Base-by-base conservation (phyloP, 1,140 invertebrate genomes). In the Venustaconcha ellipsiformis region DNA sequence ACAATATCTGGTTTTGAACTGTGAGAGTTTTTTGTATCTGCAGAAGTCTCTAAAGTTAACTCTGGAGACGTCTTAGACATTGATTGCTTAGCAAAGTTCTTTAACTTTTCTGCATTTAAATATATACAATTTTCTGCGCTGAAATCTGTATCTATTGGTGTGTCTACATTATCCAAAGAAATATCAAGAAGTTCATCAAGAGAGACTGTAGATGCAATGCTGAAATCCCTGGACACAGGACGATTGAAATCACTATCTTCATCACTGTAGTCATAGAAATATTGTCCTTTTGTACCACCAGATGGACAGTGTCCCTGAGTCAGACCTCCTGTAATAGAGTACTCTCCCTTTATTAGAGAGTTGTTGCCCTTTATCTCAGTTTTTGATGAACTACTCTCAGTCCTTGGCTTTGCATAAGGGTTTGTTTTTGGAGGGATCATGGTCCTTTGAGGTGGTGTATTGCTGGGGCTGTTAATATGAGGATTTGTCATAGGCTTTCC, bases 191-290 rank as follows among this genome's bases (percentile, higher is more conserved):
- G 71, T 76, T 88, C 87, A 66, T 85, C 86, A 14, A 87, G 78
- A 8, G 87, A 88, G 59, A 85, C 78, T 1, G 83, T 83, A 11
- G 87, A 87, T 48, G 82, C 83, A 14, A 78, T 77, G 70, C 82
- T 85, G 59, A 80, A 83, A 30, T 86, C 80, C 64, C 78, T 78
- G 14, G 86, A 84, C 57, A 83, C 72, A 37, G 81, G 82, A n/a
- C 84, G 70, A 65, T 81, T 83, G 56, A 83, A 80, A 76, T 88
- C 86, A 76, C 82, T 84, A 65, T 88, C 85, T 68, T 87, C 85
- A 76, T 87, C 85, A 76, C 84, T 88, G 76, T 85, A 88, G 57
- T 88, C 86, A 74, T 88, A 86, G 71, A 86, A 87, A 72, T 87
- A 87, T 73, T 86, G 81, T 64, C 79, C 78, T 56, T 76, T 80